Base-by-base conservation (phyloP, 2,888 invertebrate genomes). In the Ferrisia virgata region DNA sequence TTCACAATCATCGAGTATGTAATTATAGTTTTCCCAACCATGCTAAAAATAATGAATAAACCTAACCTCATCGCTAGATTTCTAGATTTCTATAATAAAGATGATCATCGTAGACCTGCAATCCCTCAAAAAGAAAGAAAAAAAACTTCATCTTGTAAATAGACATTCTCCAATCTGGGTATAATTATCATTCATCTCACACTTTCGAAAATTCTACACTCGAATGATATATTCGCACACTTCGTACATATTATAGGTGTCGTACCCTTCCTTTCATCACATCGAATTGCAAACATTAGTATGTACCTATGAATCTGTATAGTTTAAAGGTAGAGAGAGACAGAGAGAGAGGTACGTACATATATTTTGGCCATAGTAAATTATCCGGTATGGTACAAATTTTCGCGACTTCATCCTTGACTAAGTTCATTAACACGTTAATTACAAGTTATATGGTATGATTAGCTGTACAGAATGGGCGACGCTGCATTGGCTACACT, bases 381-480 rank as follows among this genome's bases (percentile, higher is more conserved):
- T 53, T 11, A 28, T 64, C 3, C 31, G 53, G 53, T 53, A 53
- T 22, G 18, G 53, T 53, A 64, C 28, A 25, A 28, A 28, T 64
- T 64, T 64, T 64, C 64, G 28, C 64, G 64, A 64, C 64, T 64
- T 64, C 64, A 64, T 64, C 64, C 64, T 64, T 64, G 28, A 64
- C 28, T 28, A 64, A 64, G 64, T 64, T 64, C 64, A 64, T 64
- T 64, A 64, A 64, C 64, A 64, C 64, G 64, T 64, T 64, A 64
- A 64, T 64, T 64, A 64, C 15, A 64, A 64, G 64, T 31, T 64
- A 64, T 64, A 64, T 64, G 28, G 64, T 64, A 6, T 31, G n/a
- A n/a, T n/a, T n/a, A n/a, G n/a, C n/a, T n/a, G n/a, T n/a, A n/a
- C n/a, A 28, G 28, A 31, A 64, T 64, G 64, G 64, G 64, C 64